Evolutionary conservation across 2,797 vertebrate species (phyloP), one percentile per base, ranked within the genome.

Genomic region (Anniella stebbinsi): DNA sequence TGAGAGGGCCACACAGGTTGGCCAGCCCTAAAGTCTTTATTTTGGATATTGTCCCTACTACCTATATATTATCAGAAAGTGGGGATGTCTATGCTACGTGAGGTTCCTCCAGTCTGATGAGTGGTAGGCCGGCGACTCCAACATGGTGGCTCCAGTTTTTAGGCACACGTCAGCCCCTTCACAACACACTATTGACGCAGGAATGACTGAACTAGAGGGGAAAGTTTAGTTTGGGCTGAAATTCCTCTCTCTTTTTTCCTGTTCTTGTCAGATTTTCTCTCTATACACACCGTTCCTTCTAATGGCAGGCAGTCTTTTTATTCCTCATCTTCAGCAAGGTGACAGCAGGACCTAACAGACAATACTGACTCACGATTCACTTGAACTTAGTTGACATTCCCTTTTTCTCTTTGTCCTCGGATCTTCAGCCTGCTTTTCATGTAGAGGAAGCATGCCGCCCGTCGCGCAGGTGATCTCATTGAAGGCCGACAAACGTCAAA

Each of bases 231-330:
- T 63, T 86, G 83, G 33, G 69, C 18, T 18, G n/a, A 51, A 60
- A 23, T 70, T 18, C 33, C 72, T 41, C 15, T 17, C 60, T 17
- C 60, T 15, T 60, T 41, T 25, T 5, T n/a, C 36, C 9, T 41
- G 8, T 60, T 45, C 60, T 86, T 87, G 70, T n/a, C 63, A 70
- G 88, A 80, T 89, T 92, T 88, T 54, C 4, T 38, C 45, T 81
- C 48, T n/a, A n/a, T 18, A 25, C 9, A 8, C 38, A 48, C 30
- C 0, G 1, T 77, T 87, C 36, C 33, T 82, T 88, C 41, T 7
- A 84, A 63, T 57, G 63, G 66, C 33, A 84, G 33, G n/a, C 41
- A 81, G 69, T 28, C n/a, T 75, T 36, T 76, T 67, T 72, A 67
- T 84, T 84, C 83, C 84, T 87, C 69, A 83, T 69, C 70, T 80